phyloP scores from a whole-genome alignment of 2,113 vertebrate species.

The Heterochromis multidens region DNA sequence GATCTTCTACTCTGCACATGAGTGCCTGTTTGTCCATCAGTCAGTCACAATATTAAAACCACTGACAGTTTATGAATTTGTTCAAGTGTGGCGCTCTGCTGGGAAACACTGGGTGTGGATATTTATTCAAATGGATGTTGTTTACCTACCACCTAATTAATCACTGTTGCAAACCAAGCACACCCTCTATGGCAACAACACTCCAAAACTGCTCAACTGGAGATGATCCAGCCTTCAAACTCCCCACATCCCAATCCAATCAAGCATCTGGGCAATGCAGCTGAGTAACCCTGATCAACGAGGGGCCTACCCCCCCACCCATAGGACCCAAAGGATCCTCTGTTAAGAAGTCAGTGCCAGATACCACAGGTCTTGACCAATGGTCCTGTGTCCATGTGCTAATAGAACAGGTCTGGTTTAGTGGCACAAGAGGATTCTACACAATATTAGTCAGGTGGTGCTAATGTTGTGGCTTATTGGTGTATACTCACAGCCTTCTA shows the following conservation, averaged over 20 bases:
- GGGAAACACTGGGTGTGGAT: neutral
- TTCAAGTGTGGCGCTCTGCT: neutral
- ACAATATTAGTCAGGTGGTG: neutral
- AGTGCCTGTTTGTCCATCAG: rapidly evolving
- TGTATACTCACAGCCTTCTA: neutral
- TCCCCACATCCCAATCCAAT: neutral
- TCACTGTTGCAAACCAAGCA: neutral
- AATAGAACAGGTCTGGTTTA: neutral
- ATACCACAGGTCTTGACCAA: neutral
- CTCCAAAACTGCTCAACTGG: neutral
- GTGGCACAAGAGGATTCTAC: neutral
- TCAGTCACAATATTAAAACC: neutral
- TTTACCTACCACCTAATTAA: rapidly evolving
- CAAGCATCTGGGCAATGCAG: neutral
- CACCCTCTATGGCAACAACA: neutral
- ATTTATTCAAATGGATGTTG: neutral
- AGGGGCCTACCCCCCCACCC: neutral
- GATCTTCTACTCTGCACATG: neutral
- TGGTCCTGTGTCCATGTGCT: neutral
- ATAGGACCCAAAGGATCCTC: neutral
- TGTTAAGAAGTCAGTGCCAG: no score
- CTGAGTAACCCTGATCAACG: neutral
- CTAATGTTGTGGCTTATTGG: neutral
- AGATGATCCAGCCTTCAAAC: neutral
- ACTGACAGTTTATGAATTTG: neutral